A percentile compares a stretch with the other conserved stretches of the same genome.
These are phyloP conservation scores for Neosilurus mollespiculum DNA, from an alignment of 2,797 vertebrate species.

Conservation along the genomic window DNA sequence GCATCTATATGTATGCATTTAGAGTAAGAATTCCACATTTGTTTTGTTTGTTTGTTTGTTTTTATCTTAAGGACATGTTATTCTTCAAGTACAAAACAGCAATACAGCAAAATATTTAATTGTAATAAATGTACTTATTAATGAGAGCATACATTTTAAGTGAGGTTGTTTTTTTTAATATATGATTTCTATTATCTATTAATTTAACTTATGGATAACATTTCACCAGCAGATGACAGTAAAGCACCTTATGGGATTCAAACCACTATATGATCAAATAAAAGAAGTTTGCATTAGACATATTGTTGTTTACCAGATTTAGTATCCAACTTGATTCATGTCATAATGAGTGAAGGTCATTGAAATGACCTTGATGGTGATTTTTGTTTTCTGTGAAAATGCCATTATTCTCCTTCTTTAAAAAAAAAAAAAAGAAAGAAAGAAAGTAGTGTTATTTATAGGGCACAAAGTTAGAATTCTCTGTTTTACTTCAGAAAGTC, in stretches of 20 bases:
- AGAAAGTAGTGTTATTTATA: neutral
- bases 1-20: neutral
- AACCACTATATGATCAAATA: neutral
- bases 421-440: constrained; percentile 15
- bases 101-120: neutral
- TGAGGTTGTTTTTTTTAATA: neutral
- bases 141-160: neutral
- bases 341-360: neutral
- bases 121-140: neutral
- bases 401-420: constrained; percentile 7
- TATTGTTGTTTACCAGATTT: neutral
- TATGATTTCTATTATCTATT: neutral
- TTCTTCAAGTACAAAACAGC: neutral
- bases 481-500: constrained; percentile 41
- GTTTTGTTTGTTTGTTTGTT: neutral
- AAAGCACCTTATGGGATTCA: neutral
- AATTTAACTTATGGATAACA: neutral
- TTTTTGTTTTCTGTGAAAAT: constrained; percentile 3
- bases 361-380: neutral
- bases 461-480: constrained; percentile 11
- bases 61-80: neutral
- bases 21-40: neutral
- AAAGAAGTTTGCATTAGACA: neutral
- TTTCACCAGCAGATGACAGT: constrained; percentile 26
- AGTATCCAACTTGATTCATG: neutral